Conservation (phyloP, 2,797 vertebrate genomes). For the Sus cebifrons region DNA sequence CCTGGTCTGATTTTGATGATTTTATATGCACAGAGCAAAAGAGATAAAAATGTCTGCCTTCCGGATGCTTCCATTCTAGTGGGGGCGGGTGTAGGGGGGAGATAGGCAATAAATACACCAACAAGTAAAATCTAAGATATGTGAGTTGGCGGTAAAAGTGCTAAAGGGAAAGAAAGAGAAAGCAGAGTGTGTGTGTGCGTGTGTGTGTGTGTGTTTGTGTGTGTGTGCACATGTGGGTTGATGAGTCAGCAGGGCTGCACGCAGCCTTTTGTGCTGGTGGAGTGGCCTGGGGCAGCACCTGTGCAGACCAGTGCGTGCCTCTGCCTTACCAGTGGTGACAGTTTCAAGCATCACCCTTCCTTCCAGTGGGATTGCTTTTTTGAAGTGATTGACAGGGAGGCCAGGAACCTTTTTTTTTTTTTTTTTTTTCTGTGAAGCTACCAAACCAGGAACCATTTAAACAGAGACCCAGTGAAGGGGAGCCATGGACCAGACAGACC, state of each 20-base stretch:
- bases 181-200: not conserved
- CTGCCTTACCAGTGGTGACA: not conserved
- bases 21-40: not conserved
- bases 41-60: not conserved
- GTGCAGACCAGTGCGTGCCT: not conserved
- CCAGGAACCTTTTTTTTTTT: not conserved
- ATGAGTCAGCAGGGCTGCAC: not conserved
- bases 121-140: not conserved
- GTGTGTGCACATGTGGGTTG: too few species aligned
- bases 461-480: not conserved
- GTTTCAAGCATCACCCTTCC: not conserved
- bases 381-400: not conserved
- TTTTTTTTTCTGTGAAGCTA: too few species aligned
- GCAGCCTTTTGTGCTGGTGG: not conserved
- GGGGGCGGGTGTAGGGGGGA: not conserved
- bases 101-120: not conserved
- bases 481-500: not conserved
- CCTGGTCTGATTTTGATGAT: not conserved
- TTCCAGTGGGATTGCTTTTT: not conserved
- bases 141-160: not conserved
- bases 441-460: not conserved
- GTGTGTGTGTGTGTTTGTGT: rapidly evolving
- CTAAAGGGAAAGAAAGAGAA: not conserved
- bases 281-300: not conserved
- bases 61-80: not conserved